Evolutionary conservation across 2,888 invertebrate genomes (phyloP), one percentile per base, ranked within the genome.

Genomic region (Protodeltote pygarga): DNA sequence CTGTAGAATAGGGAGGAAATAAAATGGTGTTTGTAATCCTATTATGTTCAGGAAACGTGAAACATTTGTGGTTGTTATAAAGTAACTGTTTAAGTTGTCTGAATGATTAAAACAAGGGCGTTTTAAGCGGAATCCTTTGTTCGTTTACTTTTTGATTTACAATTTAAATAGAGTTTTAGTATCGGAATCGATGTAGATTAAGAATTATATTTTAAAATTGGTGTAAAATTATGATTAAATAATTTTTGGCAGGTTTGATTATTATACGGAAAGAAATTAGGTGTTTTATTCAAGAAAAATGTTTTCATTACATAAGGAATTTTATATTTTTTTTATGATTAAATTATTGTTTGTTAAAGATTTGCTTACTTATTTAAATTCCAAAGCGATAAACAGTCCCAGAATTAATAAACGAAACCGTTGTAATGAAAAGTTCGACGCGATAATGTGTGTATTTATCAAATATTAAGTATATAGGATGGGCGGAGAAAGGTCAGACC

Each of bases 401-500:
- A n/a, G n/a, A n/a, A n/a, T n/a, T n/a, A n/a, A n/a, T n/a, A n/a
- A n/a, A n/a, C n/a, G n/a, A n/a, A n/a, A n/a, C n/a, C n/a, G n/a
- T n/a, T n/a, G n/a, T n/a, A n/a, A n/a, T 1, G 42, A 41, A 44
- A 50, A 42, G n/a, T 28, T 33, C 34, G 28, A 41, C 52, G 29
- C 53, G 57, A 55, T 64, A 63, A 60, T 62, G 60, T 9, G 60
- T 9, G 37, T 67, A 67, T 74, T 76, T 76, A 71, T 77, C 69
- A 77, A 76, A 66, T 44, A 61, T 41, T 57, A 65, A 68, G n/a
- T n/a, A n/a, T n/a, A n/a, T 63, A 70, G 65, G 65, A 68, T 67
- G 72, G 72, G 68, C 67, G 76, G 66, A 69, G 58, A 73, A 79
- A 79, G 80, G 80, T 77, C 75, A 72, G 68, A 74, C 73, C 73